Conservation (phyloP, 2,113 vertebrate species). For the Brienomyrus longianalis region DNA sequence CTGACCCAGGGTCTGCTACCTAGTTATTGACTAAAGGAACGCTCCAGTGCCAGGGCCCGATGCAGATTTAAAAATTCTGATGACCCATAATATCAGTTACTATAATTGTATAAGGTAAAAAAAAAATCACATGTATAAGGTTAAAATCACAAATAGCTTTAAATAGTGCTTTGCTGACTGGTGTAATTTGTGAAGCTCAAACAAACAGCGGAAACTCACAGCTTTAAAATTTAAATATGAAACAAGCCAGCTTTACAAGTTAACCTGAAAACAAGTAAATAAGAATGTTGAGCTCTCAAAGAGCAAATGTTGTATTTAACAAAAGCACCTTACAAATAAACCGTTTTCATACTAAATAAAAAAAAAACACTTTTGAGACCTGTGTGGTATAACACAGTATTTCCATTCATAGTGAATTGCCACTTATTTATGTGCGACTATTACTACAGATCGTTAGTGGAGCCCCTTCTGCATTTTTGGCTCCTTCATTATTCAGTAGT, state of each 20-base stretch:
- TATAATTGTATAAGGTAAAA: neutral
- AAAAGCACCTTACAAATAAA: neutral
- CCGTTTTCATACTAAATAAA: neutral
- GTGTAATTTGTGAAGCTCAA: neutral
- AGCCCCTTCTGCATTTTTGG: neutral
- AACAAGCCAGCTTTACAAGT: slow-evolving; percentile 1
- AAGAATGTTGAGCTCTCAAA: neutral
- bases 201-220: neutral
- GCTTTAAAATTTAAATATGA: neutral
- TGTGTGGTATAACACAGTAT: neutral
- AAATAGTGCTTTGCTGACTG: neutral
- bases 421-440: neutral
- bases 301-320: neutral
- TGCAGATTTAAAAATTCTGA: neutral
- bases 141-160: neutral
- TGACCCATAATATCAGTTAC: neutral
- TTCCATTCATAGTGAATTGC: neutral
- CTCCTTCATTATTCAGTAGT: neutral
- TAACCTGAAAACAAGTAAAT: neutral
- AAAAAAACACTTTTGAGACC: too few species aligned
- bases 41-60: neutral
- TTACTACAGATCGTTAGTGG: neutral
- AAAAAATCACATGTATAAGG: neutral
- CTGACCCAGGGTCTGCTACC: neutral
- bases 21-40: neutral